A percentile compares a stretch with the other conserved stretches of the same genome.
These are phyloP conservation scores for Notarius lentiginosus DNA, from an alignment of 2,113 vertebrate species.

Conservation along the genomic window DNA sequence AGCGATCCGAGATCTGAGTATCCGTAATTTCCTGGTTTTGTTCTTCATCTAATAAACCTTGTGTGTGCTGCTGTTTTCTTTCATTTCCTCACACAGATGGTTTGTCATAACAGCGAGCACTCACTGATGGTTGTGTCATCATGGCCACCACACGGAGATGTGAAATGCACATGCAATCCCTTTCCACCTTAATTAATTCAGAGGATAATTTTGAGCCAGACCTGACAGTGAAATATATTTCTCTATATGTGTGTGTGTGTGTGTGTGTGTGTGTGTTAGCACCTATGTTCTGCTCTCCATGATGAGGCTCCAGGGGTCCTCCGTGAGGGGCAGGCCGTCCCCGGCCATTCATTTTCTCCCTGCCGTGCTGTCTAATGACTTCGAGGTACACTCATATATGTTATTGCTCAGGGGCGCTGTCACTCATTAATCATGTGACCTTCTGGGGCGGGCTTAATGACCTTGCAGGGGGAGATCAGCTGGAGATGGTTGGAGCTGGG, in stretches of 20 bases:
- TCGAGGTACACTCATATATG: conserved; percentile 86
- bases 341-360: conserved; percentile 83
- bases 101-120: conserved; percentile 64
- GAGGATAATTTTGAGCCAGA: conserved; percentile 7
- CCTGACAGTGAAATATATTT: conserved; percentile 29
- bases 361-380: conserved; percentile 93
- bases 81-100: conserved; percentile 73
- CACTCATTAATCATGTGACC: conserved; percentile 99
- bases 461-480: conserved; percentile 99
- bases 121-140: conserved; percentile 61
- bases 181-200: conserved; percentile 1
- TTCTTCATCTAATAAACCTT: conserved; percentile 70
- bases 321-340: conserved; percentile 73
- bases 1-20: conserved; percentile 64
- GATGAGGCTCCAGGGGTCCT: conserved; percentile 65
- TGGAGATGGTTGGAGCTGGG: conserved; percentile 94
- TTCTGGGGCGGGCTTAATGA: conserved; percentile 98
- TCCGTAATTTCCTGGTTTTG: conserved; percentile 62
- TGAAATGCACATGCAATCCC: background rate
- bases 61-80: conserved; percentile 68
- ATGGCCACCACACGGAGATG: conserved; percentile 63
- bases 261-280: conserved; percentile 37
- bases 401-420: conserved; percentile 91
- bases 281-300: conserved; percentile 63
- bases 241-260: conserved; percentile 10